Percentiles rank a stretch among this genome's conserved stretches.
Conservation (phyloP, 2,888 invertebrate genomes). For the Choreutis nemorana region DNA sequence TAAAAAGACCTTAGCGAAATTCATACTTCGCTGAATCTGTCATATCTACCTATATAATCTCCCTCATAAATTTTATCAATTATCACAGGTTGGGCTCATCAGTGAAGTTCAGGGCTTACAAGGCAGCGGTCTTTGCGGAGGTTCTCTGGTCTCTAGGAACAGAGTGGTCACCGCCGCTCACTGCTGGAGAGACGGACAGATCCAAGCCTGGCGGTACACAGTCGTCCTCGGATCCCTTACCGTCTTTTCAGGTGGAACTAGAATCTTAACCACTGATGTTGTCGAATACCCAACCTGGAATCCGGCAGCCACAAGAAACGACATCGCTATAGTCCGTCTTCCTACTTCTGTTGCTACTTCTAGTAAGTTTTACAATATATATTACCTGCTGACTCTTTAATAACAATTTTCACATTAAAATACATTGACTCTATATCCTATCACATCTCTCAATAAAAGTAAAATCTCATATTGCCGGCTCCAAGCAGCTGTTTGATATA, state of each 20-base stretch:
- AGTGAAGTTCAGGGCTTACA: constrained; percentile 12
- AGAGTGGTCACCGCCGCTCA: constrained; percentile 19
- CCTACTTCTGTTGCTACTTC: constrained; percentile 3
- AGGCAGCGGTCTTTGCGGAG: constrained; percentile 10
- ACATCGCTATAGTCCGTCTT: constrained; percentile 6
- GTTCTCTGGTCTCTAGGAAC: constrained; percentile 10
- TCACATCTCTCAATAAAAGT: too few species aligned
- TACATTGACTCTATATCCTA: too few species aligned
- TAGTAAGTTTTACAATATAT: too few species aligned
- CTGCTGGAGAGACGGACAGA: constrained; percentile 16
- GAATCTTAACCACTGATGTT: constrained; percentile 6
- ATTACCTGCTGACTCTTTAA: too few species aligned
- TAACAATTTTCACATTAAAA: too few species aligned
- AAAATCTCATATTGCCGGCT: too few species aligned
- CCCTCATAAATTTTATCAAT: too few species aligned
- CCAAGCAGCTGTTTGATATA: too few species aligned
- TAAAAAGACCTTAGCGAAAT: too few species aligned
- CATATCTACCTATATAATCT: too few species aligned
- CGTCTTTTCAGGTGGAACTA: constrained; percentile 7
- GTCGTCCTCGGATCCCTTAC: constrained; percentile 16
- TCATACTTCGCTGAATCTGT: too few species aligned
- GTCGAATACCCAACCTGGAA: constrained; percentile 4
- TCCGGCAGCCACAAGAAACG: constrained; percentile 5
- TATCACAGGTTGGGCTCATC: constrained; percentile 18
- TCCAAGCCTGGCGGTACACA: constrained; percentile 12